Conservation (phyloP, 2,113 vertebrate genomes). For the Lanius collurio region DNA sequence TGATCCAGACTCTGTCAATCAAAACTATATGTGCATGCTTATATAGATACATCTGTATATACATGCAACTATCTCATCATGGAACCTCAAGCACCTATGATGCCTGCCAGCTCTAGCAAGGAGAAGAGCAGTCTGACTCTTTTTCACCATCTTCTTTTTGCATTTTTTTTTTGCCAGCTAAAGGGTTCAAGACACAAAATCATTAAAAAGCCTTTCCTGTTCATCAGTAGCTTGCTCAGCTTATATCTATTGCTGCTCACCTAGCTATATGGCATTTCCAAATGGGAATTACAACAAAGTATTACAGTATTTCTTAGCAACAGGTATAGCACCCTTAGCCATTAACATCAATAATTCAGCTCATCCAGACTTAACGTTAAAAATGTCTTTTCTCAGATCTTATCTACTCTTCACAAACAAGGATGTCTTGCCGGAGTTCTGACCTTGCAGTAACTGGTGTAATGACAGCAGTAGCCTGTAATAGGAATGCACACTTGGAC, state of each 20-base stretch:
- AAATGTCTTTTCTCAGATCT: neutral
- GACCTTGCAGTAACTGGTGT: neutral
- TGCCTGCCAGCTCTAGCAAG: neutral
- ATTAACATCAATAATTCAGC: constrained; percentile 50
- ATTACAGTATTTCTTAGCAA: constrained; percentile 1
- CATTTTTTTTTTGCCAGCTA: neutral
- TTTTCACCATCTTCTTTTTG: neutral
- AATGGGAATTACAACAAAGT: neutral
- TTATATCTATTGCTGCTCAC: neutral
- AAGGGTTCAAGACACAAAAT: neutral
- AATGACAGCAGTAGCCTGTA: neutral
- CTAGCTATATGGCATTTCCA: neutral
- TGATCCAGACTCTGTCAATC: neutral
- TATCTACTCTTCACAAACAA: neutral
- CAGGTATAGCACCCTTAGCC: neutral
- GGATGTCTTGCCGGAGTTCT: neutral
- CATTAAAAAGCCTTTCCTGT: neutral
- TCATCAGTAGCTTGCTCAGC: neutral
- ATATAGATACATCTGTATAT: neutral
- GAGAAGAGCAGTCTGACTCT: neutral
- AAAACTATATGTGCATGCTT: neutral
- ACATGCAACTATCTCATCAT: neutral
- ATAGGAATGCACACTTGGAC: neutral
- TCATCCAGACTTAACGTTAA: neutral
- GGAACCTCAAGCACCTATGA: neutral